Evolutionary conservation across 2,888 invertebrate genomes (phyloP), one percentile per base, ranked within the genome.

Genomic region (Punctoribates punctum): DNA sequence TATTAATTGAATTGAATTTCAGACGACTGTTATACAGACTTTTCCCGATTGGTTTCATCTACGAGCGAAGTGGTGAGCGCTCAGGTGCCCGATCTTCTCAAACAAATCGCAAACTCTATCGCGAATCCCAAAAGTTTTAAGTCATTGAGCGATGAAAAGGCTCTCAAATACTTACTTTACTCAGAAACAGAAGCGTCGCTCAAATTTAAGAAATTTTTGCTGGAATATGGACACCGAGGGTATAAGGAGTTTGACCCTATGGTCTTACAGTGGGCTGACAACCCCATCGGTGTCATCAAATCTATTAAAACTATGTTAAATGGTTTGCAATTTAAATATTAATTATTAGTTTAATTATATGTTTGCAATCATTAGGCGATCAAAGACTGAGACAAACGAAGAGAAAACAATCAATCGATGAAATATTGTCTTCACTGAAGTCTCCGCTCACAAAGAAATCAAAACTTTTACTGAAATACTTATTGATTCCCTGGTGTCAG

Each of bases 201-300:
- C 1, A 84, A 87, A 72, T 87, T 90, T 29, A 81, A 84, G 0
- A 81, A 84, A 3, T 91, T 93, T 82, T 83, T 93, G 75, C 82
- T 87, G n/a, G 85, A 86, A 74, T 90, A 92, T 81, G 92, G 92
- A 0, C 90, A 91, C 83, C 86, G 93, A 62, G 84, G 85, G 80
- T 81, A 86, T 38, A 81, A 84, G 80, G 86, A 86, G 82, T 42
- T 76, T 15, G 77, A 77, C 34, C 57, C 29, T 1, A 17, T 54
- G 9, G 9, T 9, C 5, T n/a, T n/a, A 15, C 15, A 11, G 9
- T 77, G 77, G 77, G 15, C 34, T n/a, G 57, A 75, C 17, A 27
- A 73, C 62, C 67, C 76, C 65, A 72, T 48, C 65, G 8, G 57
- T 23, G 0, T 42, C 3, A 25, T 74, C 11, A 25, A 74, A 46